These are phyloP conservation scores for Centropus unirufus DNA, from an alignment of 2,113 vertebrate genomes.

Conservation along the genomic window DNA sequence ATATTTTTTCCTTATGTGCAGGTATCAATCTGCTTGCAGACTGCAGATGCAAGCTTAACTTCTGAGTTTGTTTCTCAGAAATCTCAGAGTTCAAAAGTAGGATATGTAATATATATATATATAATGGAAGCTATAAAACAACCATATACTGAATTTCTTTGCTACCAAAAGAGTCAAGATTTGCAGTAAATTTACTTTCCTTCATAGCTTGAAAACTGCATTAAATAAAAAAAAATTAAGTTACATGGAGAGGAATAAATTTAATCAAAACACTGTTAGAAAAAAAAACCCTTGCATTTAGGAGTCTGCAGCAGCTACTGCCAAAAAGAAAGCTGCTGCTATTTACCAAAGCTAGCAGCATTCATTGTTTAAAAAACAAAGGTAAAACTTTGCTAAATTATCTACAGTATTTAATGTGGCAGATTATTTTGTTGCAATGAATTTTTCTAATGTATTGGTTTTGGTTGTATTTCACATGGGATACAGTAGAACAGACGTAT, in stretches of 20 bases:
- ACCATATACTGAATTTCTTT: conserved; percentile 56
- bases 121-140: conserved; percentile 67
- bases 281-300: conserved; percentile 75
- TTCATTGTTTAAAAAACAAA: conserved; percentile 38
- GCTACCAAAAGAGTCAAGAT: conserved; percentile 42
- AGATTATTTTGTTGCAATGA: background rate
- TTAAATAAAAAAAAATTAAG: conserved; percentile 78
- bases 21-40: background rate
- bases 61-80: conserved; percentile 29
- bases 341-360: conserved; percentile 34
- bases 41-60: background rate
- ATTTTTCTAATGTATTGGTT: background rate
- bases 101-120: conserved; percentile 53
- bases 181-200: conserved; percentile 74
- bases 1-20: conserved; percentile 2
- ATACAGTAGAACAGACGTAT: background rate
- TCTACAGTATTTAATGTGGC: background rate
- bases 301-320: conserved; percentile 70
- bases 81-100: conserved; percentile 22
- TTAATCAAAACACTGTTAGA: conserved; percentile 74
- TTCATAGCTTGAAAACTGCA: conserved; percentile 70
- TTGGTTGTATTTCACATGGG: background rate
- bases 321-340: conserved; percentile 63
- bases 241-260: conserved; percentile 75
- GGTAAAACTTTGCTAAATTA: background rate